Evolutionary conservation across 2,797 vertebrate genomes (phyloP).

Genomic region (Heliangelus exortis): DNA sequence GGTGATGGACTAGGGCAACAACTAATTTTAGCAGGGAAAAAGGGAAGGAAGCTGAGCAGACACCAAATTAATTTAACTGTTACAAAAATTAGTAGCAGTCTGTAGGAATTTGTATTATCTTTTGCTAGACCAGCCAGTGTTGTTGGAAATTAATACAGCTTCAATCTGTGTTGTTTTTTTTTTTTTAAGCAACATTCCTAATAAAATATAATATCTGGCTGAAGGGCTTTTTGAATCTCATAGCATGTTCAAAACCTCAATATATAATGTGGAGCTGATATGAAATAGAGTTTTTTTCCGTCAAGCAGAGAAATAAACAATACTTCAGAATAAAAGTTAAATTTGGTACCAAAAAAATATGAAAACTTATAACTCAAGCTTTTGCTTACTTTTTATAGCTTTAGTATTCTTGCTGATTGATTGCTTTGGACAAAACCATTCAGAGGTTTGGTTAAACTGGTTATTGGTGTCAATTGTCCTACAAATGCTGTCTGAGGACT

Average conservation of each 20-base stretch:
- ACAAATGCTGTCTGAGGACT: background rate
- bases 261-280: background rate
- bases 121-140: background rate
- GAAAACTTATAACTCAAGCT: background rate
- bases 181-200: background rate
- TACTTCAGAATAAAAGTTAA: background rate
- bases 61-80: background rate
- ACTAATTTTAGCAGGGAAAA: slow-evolving; percentile 26
- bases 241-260: background rate
- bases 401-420: background rate
- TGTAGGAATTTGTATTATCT: background rate
- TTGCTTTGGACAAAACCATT: background rate
- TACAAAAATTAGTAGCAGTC: background rate
- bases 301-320: background rate
- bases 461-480: background rate
- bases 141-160: background rate
- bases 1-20: background rate
- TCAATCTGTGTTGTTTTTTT: background rate
- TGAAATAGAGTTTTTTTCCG: background rate
- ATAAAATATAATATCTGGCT: background rate
- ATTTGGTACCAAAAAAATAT: background rate
- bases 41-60: slow-evolving; percentile 41
- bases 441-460: background rate
- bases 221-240: background rate
- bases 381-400: background rate